Evolutionary conservation across 92 coral and sea anemone species (phyloP).

Genomic region (Bergia sp.): DNA sequence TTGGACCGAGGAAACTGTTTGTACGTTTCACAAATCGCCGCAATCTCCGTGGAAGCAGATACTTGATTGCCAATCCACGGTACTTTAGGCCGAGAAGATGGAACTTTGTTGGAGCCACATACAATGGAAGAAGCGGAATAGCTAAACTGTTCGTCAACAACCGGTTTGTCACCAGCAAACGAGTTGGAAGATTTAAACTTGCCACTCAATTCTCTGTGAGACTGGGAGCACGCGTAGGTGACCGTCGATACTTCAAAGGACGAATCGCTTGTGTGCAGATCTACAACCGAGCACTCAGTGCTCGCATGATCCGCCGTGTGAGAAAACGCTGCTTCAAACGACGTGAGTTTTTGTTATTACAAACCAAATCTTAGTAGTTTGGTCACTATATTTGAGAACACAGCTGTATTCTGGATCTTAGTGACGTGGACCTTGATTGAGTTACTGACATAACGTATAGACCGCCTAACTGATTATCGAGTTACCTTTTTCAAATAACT

Average conservation of each 20-base stretch:
- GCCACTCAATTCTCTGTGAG: not conserved
- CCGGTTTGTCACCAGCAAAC: not conserved
- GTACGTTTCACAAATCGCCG: too few relatives aligned
- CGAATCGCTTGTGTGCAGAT: conserved; percentile 2
- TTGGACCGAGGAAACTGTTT: too few relatives aligned
- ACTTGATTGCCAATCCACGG: too few relatives aligned
- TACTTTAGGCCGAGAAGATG: not conserved
- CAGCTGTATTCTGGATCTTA: too few relatives aligned
- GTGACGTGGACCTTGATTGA: too few relatives aligned
- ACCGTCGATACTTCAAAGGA: not conserved
- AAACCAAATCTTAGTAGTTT: too few relatives aligned
- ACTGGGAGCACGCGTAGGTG: too few relatives aligned
- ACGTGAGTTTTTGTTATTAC: not conserved
- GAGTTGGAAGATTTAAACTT: not conserved
- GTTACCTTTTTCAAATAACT: too few relatives aligned
- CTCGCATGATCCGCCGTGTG: not conserved
- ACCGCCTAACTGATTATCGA: too few relatives aligned
- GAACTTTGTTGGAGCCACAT: not conserved
- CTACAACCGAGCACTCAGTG: not conserved
- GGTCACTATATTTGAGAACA: too few relatives aligned
- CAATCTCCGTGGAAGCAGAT: too few relatives aligned
- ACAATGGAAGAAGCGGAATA: not conserved
- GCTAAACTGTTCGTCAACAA: not conserved
- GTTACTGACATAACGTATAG: too few relatives aligned
- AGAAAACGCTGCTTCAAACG: not conserved